Percentiles rank a stretch among this genome's conserved stretches.
Conservation (phyloP, 2,797 vertebrate species). For the Malurus splendens region DNA sequence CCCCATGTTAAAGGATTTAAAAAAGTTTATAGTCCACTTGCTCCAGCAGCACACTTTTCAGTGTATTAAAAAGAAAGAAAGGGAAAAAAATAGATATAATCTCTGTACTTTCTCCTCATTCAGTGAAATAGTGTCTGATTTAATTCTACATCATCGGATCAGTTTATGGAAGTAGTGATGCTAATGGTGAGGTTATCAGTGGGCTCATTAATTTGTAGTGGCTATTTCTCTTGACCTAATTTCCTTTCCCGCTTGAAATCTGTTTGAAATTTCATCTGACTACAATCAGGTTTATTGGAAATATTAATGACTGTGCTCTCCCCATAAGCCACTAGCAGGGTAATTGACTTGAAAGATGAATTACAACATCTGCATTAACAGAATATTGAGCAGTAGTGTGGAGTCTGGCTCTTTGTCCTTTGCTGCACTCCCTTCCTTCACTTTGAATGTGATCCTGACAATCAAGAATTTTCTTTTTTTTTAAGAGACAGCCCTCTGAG, state of each 20-base stretch:
- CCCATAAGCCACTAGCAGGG: conserved; percentile 28
- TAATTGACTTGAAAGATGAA: conserved; percentile 50
- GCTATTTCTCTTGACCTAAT: conserved; percentile 35
- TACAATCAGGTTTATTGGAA: conserved; percentile 51
- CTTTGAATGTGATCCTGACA: background rate
- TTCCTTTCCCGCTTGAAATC: conserved; percentile 37
- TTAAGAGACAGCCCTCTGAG: background rate
- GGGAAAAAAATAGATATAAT: background rate
- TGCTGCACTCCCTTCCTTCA: background rate
- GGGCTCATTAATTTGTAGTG: background rate
- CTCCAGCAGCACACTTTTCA: background rate
- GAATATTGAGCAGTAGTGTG: conserved; percentile 8
- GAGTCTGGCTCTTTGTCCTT: conserved; percentile 21
- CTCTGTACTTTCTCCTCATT: background rate
- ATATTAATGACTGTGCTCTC: conserved; percentile 46
- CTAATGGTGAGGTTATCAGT: conserved; percentile 12
- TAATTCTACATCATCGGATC: background rate
- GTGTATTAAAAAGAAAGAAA: background rate
- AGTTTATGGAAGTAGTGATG: conserved; percentile 16
- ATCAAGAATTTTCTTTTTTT: background rate
- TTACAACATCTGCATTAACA: conserved; percentile 35
- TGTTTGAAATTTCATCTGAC: conserved; percentile 47
- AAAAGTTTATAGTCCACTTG: background rate
- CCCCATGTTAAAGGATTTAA: background rate
- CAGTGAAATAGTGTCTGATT: background rate